Base-by-base conservation (phyloP, 2,113 vertebrate genomes). In the Xerus inauris region DNA sequence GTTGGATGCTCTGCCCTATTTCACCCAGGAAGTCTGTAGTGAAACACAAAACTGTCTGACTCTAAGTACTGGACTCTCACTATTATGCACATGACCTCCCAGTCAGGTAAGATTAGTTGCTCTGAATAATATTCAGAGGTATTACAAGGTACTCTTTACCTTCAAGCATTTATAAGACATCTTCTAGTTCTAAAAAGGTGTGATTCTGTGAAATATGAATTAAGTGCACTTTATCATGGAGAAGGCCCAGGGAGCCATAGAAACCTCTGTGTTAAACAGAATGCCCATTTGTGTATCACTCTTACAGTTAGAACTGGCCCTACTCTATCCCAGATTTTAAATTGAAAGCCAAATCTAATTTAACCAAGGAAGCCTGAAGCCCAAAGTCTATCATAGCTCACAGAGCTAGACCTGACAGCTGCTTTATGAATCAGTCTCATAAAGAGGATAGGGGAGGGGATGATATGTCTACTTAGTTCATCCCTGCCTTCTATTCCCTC, bases 291-390 rank as follows among this genome's bases (percentile, higher is more conserved):
- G 86, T 96, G 71, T 84, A 80, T 97, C 92, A 94, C 26, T 77
- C 35, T 95, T 96, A 79, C 69, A 40, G 49, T 95, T 94, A 95
- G 89, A 86, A 95, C 81, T 98, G 81, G 54, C 90, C 95, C 94
- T 95, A 94, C 19, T 38, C 26, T 94, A 98, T 79, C 94, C 89
- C 79, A 96, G 95, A 98, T 97, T 94, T 98, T 95, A 97, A 98
- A 98, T 96, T 97, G 98, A 98, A 98, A 73, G 85, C 97, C 97
- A 98, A 97, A 98, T 97, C 95, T 96, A 97, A 98, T 98, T 98
- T 98, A 85, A 76, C 81, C 65, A 95, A 75, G 64, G 93, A 97
- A 96, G 94, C 54, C 77, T 94, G 87, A 97, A 96, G 89, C 75
- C 90, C 83, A 92, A 94, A 96, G 93, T 97, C 92, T 98, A 8